phyloP scores from a whole-genome alignment of 2,888 invertebrate species.

The Allacma fusca region DNA sequence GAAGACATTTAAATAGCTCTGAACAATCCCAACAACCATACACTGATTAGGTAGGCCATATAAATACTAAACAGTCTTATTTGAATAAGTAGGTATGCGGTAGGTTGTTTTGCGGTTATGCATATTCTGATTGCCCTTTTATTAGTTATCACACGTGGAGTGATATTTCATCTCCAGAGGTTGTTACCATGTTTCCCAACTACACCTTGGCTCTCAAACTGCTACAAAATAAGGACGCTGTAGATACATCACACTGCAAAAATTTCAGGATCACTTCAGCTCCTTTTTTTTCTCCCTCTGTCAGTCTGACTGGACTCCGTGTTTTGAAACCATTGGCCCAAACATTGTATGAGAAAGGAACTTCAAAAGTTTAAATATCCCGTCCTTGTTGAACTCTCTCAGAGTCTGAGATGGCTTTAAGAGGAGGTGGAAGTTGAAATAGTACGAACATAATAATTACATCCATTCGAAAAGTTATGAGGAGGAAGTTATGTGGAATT shows the following conservation, averaged over 20 bases:
- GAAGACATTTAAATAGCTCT: slow-evolving; percentile 34
- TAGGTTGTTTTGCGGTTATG: slow-evolving; percentile 41
- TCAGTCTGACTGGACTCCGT: no score
- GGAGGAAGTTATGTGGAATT: no score
- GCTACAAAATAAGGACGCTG: background rate
- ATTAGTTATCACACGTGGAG: slow-evolving; percentile 48
- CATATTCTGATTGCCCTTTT: slow-evolving; percentile 45
- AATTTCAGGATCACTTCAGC: no score
- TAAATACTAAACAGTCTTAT: slow-evolving; percentile 38
- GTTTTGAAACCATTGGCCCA: no score
- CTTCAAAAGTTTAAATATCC: no score
- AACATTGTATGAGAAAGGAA: no score
- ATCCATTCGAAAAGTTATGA: no score
- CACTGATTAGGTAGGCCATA: slow-evolving; percentile 34
- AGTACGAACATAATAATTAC: no score
- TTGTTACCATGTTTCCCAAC: background rate
- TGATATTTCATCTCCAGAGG: slow-evolving; percentile 31
- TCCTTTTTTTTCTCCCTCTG: no score
- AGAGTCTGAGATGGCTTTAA: no score
- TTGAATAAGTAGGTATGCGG: slow-evolving; percentile 37
- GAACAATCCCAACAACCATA: slow-evolving; percentile 28
- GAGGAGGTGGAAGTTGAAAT: no score
- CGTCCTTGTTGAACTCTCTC: no score
- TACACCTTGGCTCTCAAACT: background rate
- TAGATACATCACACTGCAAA: background rate